Evolutionary conservation across 2,888 invertebrate species (phyloP).

Genomic region (Eurois occulta): DNA sequence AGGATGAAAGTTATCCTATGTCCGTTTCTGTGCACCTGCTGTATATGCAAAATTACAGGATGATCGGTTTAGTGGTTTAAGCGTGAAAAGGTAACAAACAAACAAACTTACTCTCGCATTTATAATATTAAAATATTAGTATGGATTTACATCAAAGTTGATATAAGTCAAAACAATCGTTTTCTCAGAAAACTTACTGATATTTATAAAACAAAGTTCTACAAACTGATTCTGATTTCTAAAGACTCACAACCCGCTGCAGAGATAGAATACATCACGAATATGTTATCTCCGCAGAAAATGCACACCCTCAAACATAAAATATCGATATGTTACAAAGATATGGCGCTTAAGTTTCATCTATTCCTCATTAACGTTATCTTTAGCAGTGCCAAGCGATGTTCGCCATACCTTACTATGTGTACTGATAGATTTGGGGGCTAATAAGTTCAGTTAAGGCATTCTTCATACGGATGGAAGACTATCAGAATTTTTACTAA

Average conservation of each 20-base stretch:
- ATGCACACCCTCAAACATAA: not conserved
- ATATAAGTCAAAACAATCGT: too few species aligned
- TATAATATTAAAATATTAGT: too few species aligned
- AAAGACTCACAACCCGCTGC: not conserved
- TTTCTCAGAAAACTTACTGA: too few species aligned
- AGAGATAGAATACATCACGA: not conserved
- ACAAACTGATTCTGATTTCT: not conserved
- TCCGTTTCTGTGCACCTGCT: too few species aligned
- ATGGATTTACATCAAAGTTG: not conserved
- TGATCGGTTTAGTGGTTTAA: too few species aligned
- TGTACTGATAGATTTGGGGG: conserved; percentile 4
- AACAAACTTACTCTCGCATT: too few species aligned
- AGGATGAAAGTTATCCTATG: too few species aligned
- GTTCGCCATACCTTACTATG: conserved; percentile 4
- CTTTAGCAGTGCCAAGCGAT: not conserved
- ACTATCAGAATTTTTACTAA: not conserved
- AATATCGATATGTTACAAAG: conserved; percentile 7
- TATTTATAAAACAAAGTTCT: too few species aligned
- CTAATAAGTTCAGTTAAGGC: conserved; percentile 1
- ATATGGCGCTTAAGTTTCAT: conserved; percentile 30
- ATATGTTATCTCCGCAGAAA: conserved; percentile 7
- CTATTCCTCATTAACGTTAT: conserved; percentile 42
- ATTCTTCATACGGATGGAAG: not conserved
- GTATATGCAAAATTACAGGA: too few species aligned
- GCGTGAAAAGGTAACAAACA: too few species aligned